Percentiles rank a stretch among this genome's conserved stretches.
Conservation (phyloP, 1,140 invertebrate genomes). For the Neomicropteryx cornuta region DNA sequence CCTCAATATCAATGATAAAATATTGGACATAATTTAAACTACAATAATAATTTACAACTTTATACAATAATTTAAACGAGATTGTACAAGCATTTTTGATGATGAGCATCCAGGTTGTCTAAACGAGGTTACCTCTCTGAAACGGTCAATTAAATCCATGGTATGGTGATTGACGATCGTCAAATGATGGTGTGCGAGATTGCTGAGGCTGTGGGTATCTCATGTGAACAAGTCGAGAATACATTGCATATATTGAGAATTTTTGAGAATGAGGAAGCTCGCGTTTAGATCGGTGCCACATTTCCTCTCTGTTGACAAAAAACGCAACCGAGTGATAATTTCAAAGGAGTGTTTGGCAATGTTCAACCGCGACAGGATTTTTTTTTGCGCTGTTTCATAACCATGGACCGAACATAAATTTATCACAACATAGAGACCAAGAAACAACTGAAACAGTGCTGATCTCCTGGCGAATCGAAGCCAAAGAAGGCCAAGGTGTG, state of each 20-base stretch:
- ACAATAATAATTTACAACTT: too few relatives aligned
- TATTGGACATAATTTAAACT: too few relatives aligned
- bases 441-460: slow-evolving; percentile 3
- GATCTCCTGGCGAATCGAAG: neutral
- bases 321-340: slow-evolving; percentile 6
- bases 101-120: slow-evolving; percentile 5
- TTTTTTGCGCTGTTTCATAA: slow-evolving; percentile 1
- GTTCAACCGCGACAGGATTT: neutral
- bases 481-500: slow-evolving; percentile 5
- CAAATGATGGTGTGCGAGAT: neutral
- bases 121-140: slow-evolving; percentile 1
- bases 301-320: slow-evolving; percentile 14
- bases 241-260: neutral
- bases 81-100: too few relatives aligned
- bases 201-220: neutral
- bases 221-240: neutral
- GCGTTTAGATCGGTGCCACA: slow-evolving; percentile 16
- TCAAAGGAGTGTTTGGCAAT: neutral
- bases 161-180: neutral
- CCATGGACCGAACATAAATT: slow-evolving; percentile 2
- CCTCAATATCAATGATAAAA: too few relatives aligned
- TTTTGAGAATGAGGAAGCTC: slow-evolving; percentile 13
- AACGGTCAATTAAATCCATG: slow-evolving; percentile 1
- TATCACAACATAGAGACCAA: slow-evolving; percentile 3
- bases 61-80: too few relatives aligned